Base-by-base conservation (phyloP, 2,113 vertebrate genomes). In the Coptodon bakossiorum region DNA sequence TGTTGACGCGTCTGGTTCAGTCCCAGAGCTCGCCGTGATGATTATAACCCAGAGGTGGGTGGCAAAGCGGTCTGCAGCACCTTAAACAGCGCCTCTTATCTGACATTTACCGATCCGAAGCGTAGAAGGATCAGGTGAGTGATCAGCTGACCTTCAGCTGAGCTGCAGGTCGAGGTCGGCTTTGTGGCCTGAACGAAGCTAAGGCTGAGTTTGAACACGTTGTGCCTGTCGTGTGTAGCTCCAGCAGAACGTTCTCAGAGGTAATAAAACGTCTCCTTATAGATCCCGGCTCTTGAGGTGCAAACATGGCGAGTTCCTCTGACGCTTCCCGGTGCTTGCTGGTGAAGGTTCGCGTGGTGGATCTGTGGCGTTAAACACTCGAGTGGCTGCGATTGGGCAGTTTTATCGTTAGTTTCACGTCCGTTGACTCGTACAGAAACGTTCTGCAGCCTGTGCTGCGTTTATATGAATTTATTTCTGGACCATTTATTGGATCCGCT, bases 161-260 rank as follows among this genome's bases (percentile, higher is more conserved):
- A 27, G 22, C 12, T 29, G 56, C 3, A 4, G 56, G 56, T 29
- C 7, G 24, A 29, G 24, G 24, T 8, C 14, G 13, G 7, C 56
- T 3, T 16, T 1, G 56, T 29, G 22, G 13, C 13, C 24, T 29
- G 27, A 5, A 29, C 3, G 14, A 61, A 31, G 7, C 7, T 56
- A 27, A 27, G 43, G 13, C 56, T 27, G 38, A 73, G 13, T 10
- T 19, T 17, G 24, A 48, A 0, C 5, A 59, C 9, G 3, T 5
- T 29, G 43, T 2, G 40, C 9, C 16, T 17, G 4, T 29, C 1
- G 9, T 5, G 10, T 38, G 22, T 6, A 0, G 40, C 36, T 71
- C 5, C 68, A 73, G 38, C 66, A 68, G 63, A 9, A 24, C 3
- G 0, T 73, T 48, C 38, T 50, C 24, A 17, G 14, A 27, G 22